Conservation (phyloP, 2,113 vertebrate species). For the Nerophis lumbriciformis region DNA sequence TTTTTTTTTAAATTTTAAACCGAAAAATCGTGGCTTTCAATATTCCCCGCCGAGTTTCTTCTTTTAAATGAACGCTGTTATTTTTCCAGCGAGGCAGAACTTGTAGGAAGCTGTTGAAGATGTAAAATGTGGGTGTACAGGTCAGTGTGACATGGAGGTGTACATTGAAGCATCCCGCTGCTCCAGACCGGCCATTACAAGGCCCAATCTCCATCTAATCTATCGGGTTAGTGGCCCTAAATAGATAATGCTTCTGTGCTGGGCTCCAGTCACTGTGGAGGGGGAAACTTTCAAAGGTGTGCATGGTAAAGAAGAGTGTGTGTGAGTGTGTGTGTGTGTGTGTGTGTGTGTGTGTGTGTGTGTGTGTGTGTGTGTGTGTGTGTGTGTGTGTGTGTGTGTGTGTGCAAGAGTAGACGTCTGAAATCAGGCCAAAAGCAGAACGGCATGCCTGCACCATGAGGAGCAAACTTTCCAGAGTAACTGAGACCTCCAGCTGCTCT, state of each 20-base stretch:
- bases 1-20: no score
- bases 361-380: constrained; percentile 5
- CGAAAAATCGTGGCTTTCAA: no score
- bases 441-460: constrained; percentile 52
- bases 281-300: constrained; percentile 8
- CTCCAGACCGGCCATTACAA: constrained; percentile 61
- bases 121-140: constrained; percentile 20
- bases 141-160: constrained; percentile 7
- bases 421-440: constrained; percentile 46
- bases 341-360: constrained; percentile 13
- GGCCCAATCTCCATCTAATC: constrained; percentile 58
- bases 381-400: constrained; percentile 14
- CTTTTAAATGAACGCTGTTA: constrained; percentile 11
- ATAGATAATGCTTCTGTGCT: constrained; percentile 55
- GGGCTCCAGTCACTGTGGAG: constrained; percentile 44
- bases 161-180: constrained; percentile 55
- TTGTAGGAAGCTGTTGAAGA: constrained; percentile 18
- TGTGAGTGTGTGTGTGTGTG: constrained; percentile 12
- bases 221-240: constrained; percentile 56
- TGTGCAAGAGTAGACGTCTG: constrained; percentile 49
- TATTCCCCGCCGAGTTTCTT: background rate
- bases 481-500: constrained; percentile 49
- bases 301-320: background rate
- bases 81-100: constrained; percentile 30
- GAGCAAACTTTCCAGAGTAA: constrained; percentile 56